Evolutionary conservation across 2,888 invertebrate genomes (phyloP).

Genomic region (Eudiplozoon nipponicum): DNA sequence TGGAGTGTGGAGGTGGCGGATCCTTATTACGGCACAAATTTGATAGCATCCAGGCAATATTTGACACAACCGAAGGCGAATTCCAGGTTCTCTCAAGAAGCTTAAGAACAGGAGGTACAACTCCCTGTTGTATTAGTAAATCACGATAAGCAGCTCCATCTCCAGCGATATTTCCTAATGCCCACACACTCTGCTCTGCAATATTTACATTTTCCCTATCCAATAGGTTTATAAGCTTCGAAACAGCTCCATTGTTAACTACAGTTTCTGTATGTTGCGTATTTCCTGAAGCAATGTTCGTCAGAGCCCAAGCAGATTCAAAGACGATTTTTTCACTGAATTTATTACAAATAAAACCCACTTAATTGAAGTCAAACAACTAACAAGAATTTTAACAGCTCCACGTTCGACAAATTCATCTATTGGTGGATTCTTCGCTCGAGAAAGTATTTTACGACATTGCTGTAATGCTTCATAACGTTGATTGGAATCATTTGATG

Average conservation of each 20-base stretch:
- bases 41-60: conserved; percentile 53
- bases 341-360: conserved; percentile 9
- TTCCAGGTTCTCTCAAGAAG: conserved; percentile 3
- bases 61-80: neutral
- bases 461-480: conserved; percentile 44
- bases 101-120: conserved; percentile 39
- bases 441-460: conserved; percentile 52
- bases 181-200: conserved; percentile 46
- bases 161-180: conserved; percentile 72
- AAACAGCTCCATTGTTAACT: conserved; percentile 51
- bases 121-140: conserved; percentile 39
- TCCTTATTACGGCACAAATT: conserved; percentile 75
- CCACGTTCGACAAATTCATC: conserved; percentile 49
- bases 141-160: conserved; percentile 39
- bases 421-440: conserved; percentile 62
- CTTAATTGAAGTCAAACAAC: neutral
- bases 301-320: conserved; percentile 82
- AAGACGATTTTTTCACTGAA: conserved; percentile 35
- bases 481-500: conserved; percentile 34
- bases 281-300: conserved; percentile 78
- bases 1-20: conserved; percentile 48
- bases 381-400: conserved; percentile 34
- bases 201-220: conserved; percentile 32
- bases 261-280: conserved; percentile 58
- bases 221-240: conserved; percentile 43